A percentile compares a stretch with the other conserved stretches of the same genome.
These are phyloP conservation scores for Callosobruchus maculatus DNA, from an alignment of 2,888 invertebrate genomes.

Conservation along the genomic window DNA sequence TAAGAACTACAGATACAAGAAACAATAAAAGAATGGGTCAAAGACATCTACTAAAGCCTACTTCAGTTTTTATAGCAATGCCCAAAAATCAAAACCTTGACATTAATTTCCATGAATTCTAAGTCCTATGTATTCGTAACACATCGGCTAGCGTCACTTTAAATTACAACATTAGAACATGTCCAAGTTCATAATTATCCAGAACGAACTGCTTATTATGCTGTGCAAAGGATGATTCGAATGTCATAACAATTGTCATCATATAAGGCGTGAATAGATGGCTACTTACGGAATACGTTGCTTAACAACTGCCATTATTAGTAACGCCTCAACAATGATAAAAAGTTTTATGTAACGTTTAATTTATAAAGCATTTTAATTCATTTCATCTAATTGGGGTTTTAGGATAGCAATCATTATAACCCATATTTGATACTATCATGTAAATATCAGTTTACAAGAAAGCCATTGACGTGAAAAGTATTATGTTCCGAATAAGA, in stretches of 20 bases:
- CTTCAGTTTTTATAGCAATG: too few relatives aligned
- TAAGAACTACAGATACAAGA: too few relatives aligned
- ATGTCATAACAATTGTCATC: background rate
- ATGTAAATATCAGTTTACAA: too few relatives aligned
- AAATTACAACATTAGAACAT: background rate
- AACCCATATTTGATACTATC: too few relatives aligned
- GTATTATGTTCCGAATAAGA: too few relatives aligned
- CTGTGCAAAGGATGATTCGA: background rate
- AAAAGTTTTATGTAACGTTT: background rate
- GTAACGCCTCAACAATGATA: background rate
- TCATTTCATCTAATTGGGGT: background rate
- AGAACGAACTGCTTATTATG: background rate
- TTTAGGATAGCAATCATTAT: background rate
- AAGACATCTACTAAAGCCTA: too few relatives aligned
- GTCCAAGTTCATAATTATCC: background rate
- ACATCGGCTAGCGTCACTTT: background rate
- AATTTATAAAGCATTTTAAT: background rate
- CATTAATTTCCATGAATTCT: background rate
- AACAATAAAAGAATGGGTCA: too few relatives aligned
- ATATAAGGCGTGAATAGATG: background rate
- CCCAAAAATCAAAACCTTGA: background rate
- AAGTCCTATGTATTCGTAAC: background rate
- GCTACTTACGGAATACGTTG: background rate
- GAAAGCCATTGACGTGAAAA: too few relatives aligned
- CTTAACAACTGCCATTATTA: background rate